Evolutionary conservation across 2,888 invertebrate species (phyloP).

Genomic region (Sylvicola fuscatus): DNA sequence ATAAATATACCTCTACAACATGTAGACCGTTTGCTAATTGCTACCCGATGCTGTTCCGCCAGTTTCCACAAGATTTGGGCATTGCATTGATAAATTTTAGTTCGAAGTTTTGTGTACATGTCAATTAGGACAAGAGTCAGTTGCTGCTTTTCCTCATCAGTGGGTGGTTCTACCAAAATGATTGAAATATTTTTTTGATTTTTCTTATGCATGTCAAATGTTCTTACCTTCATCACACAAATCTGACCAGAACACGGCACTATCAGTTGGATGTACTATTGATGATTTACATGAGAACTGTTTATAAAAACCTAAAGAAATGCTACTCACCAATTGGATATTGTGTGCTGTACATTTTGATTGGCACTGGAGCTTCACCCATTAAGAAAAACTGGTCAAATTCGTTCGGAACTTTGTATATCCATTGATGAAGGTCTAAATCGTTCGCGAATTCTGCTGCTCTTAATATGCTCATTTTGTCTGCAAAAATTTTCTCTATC

Average conservation of each 20-base stretch:
- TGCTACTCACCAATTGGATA: no score
- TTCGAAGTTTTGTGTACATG: slow-evolving; percentile 17
- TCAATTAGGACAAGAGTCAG: slow-evolving; percentile 18
- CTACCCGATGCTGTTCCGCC: not conserved
- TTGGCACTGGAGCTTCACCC: no score
- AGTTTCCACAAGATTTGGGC: slow-evolving; percentile 5
- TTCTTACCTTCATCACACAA: no score
- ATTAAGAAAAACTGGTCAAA: not conserved
- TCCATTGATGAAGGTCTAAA: slow-evolving; percentile 1
- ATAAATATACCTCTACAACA: not conserved
- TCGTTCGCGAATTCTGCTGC: slow-evolving; percentile 3
- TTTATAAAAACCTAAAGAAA: no score
- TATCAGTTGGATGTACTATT: no score
- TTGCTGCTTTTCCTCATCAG: slow-evolving; percentile 16
- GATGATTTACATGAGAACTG: no score
- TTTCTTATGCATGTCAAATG: not conserved
- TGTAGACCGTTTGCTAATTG: not conserved
- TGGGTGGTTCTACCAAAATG: slow-evolving; percentile 14
- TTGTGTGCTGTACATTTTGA: no score
- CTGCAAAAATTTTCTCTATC: slow-evolving; percentile 1
- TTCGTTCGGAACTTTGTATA: not conserved
- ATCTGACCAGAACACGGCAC: no score
- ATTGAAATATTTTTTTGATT: no score
- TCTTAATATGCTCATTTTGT: slow-evolving; percentile 1
- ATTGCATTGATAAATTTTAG: slow-evolving; percentile 17